A percentile compares a stretch with the other conserved stretches of the same genome.
phyloP scores from a whole-genome alignment of 2,888 invertebrate species.

The Agrotis exclamationis region DNA sequence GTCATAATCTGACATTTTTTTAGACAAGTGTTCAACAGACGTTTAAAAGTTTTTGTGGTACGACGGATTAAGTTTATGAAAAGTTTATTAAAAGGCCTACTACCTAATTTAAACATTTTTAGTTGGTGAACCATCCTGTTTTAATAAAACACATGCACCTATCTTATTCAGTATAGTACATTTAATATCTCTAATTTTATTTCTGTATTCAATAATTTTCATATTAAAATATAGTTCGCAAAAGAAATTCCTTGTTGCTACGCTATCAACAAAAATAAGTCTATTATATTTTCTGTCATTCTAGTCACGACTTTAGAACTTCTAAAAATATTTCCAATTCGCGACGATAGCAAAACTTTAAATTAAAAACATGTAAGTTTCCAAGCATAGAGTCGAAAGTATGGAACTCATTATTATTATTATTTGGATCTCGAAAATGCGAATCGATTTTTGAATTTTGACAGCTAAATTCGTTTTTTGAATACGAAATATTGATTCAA shows the following conservation, averaged over 20 bases:
- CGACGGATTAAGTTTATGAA: too few species aligned
- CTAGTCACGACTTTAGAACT: background rate
- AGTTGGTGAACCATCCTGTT: too few species aligned
- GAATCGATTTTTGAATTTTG: slow-evolving; percentile 38
- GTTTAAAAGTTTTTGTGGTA: too few species aligned
- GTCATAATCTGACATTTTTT: too few species aligned
- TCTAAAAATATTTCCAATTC: background rate
- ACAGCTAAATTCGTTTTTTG: slow-evolving; percentile 23
- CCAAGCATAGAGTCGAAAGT: slow-evolving; percentile 1
- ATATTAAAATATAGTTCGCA: too few species aligned
- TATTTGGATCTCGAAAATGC: slow-evolving; percentile 24
- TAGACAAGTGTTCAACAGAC: too few species aligned
- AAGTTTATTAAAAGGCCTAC: too few species aligned
- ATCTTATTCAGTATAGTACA: background rate
- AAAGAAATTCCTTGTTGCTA: background rate
- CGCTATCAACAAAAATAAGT: background rate
- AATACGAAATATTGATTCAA: slow-evolving; percentile 25
- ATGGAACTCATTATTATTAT: slow-evolving; percentile 39
- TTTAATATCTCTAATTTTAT: too few species aligned
- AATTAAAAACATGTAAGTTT: slow-evolving; percentile 39
- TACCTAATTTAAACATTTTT: too few species aligned
- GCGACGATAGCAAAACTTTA: slow-evolving; percentile 34
- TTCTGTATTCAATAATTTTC: too few species aligned
- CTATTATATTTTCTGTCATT: too few species aligned
- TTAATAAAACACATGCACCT: background rate